Evolutionary conservation across 2,113 vertebrate genomes (phyloP).

Genomic region (Stegostoma tigrinum): DNA sequence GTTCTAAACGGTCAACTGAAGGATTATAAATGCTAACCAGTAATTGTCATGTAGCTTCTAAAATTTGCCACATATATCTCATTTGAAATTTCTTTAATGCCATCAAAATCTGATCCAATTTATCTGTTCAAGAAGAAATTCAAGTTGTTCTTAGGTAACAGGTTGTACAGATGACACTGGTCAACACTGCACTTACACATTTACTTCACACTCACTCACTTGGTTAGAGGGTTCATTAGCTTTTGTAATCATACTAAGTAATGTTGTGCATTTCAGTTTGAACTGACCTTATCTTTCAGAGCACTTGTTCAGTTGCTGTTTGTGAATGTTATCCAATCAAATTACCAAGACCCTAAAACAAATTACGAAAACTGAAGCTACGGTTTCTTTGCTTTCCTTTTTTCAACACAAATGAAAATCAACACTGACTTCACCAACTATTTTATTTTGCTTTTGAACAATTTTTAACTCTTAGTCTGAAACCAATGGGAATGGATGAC

Average conservation of each 20-base stretch:
- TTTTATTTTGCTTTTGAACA: background rate
- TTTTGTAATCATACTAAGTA: background rate
- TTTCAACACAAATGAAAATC: background rate
- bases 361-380: background rate
- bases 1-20: no score
- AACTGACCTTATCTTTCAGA: background rate
- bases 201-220: background rate
- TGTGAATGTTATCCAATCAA: background rate
- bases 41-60: no score
- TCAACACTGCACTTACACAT: background rate
- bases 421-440: background rate
- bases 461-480: background rate
- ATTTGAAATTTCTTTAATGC: no score
- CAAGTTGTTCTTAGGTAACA: no score
- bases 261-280: background rate
- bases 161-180: no score
- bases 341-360: background rate
- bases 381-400: background rate
- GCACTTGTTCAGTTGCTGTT: background rate
- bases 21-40: no score
- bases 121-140: no score
- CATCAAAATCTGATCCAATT: no score
- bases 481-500: background rate
- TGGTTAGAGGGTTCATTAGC: background rate
- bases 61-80: no score